Conservation (phyloP, 1,140 invertebrate genomes). For the Pararge aegeria region DNA sequence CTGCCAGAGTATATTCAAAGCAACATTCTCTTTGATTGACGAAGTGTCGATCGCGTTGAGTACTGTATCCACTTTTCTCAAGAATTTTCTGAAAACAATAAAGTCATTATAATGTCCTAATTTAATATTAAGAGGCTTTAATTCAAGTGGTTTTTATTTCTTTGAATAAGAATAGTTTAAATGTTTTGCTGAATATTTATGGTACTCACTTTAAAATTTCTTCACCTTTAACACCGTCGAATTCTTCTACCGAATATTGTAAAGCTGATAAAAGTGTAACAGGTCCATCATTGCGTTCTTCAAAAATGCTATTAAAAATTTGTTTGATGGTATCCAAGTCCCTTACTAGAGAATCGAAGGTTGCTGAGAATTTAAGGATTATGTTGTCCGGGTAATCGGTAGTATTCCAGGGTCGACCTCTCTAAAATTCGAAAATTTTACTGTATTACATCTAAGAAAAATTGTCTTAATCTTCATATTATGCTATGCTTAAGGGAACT, state of each 20-base stretch:
- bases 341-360: constrained; percentile 54
- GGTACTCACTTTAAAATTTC: constrained; percentile 68
- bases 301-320: constrained; percentile 35
- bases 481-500: too few species aligned
- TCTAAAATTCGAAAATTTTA: constrained; percentile 35
- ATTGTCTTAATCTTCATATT: too few species aligned
- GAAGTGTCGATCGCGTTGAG: constrained; percentile 47
- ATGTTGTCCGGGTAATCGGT: constrained; percentile 43
- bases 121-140: too few species aligned
- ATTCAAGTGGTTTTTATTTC: too few species aligned
- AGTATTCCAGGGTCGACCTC: constrained; percentile 40
- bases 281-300: constrained; percentile 24
- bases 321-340: constrained; percentile 44
- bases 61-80: constrained; percentile 54
- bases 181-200: not conserved
- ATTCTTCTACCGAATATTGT: constrained; percentile 46
- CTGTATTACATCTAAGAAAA: not conserved
- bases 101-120: not conserved
- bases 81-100: constrained; percentile 46
- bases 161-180: not conserved
- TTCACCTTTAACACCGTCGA: constrained; percentile 74
- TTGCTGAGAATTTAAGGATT: constrained; percentile 57
- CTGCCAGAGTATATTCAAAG: constrained; percentile 47
- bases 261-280: constrained; percentile 45
- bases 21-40: constrained; percentile 13